phyloP scores from a whole-genome alignment of 2,797 vertebrate species.

The Xenops minutus region DNA sequence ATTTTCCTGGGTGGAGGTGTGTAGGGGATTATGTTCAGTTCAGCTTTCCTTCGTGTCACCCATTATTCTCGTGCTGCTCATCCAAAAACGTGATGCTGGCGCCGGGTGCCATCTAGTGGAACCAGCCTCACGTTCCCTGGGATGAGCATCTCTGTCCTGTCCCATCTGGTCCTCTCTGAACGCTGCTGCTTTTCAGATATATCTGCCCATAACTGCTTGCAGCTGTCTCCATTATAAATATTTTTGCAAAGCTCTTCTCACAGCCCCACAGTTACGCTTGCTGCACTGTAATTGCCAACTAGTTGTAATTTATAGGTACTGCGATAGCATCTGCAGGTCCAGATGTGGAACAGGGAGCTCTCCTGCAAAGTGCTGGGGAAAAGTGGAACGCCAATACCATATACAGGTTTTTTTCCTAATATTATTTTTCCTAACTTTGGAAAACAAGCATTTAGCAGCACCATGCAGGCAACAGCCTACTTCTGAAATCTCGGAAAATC shows the following conservation, averaged over 20 bases:
- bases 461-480: not conserved
- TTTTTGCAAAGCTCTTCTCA: not conserved
- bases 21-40: not conserved
- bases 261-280: not conserved
- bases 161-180: not conserved
- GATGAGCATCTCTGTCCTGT: rapidly evolving
- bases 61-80: not conserved
- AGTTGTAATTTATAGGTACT: not conserved
- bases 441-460: not conserved
- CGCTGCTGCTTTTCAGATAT: not conserved
- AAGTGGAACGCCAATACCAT: not conserved
- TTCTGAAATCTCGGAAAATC: not conserved
- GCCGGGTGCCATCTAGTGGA: slow-evolving; percentile 62
- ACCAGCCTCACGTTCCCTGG: rapidly evolving
- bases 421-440: not conserved
- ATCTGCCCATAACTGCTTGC: not conserved
- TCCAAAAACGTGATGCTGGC: not conserved
- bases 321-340: not conserved
- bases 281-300: not conserved
- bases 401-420: not conserved
- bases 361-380: not conserved
- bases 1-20: not conserved
- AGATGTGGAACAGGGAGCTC: not conserved
- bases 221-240: not conserved
- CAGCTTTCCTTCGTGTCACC: not conserved